A percentile compares a stretch with the other conserved stretches of the same genome.
phyloP scores from a whole-genome alignment of 2,888 invertebrate species.

The Sericinus montela region DNA sequence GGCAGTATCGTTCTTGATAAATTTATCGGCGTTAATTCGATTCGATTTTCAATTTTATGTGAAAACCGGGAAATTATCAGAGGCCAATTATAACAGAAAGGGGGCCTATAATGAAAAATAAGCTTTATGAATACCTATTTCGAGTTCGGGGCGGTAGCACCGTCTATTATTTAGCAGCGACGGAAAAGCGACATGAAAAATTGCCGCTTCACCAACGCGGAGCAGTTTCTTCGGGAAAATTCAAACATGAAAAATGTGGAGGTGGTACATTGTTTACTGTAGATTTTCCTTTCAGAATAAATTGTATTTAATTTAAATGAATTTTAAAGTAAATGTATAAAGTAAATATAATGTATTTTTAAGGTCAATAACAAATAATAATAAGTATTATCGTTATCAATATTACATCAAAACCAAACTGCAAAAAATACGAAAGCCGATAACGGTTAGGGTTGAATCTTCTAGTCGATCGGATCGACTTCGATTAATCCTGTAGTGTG shows the following conservation, averaged over 20 bases:
- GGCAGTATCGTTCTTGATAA: not conserved
- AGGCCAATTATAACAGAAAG: constrained; percentile 42
- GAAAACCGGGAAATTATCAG: constrained; percentile 16
- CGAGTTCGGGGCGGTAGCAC: constrained; percentile 20
- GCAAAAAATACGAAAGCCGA: too few relatives aligned
- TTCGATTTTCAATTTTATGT: not conserved
- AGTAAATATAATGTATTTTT: too few relatives aligned
- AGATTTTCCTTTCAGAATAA: too few relatives aligned
- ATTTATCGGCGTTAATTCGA: not conserved
- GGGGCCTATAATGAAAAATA: constrained; percentile 53
- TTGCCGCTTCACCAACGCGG: constrained; percentile 14
- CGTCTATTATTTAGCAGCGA: constrained; percentile 32
- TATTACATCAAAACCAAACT: too few relatives aligned
- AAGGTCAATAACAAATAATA: not conserved
- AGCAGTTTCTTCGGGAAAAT: constrained; percentile 9
- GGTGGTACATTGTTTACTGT: too few relatives aligned
- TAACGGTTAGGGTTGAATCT: too few relatives aligned
- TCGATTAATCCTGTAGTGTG: too few relatives aligned
- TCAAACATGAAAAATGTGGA: constrained; percentile 12
- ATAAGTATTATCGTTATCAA: too few relatives aligned
- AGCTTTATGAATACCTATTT: constrained; percentile 34
- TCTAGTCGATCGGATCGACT: too few relatives aligned
- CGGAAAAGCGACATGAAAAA: constrained; percentile 32
- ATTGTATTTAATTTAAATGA: too few relatives aligned
- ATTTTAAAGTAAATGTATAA: too few relatives aligned